Percentiles rank a stretch among this genome's conserved stretches.
phyloP scores from a whole-genome alignment of 1,140 invertebrate species.

The Nasonia vitripennis region DNA sequence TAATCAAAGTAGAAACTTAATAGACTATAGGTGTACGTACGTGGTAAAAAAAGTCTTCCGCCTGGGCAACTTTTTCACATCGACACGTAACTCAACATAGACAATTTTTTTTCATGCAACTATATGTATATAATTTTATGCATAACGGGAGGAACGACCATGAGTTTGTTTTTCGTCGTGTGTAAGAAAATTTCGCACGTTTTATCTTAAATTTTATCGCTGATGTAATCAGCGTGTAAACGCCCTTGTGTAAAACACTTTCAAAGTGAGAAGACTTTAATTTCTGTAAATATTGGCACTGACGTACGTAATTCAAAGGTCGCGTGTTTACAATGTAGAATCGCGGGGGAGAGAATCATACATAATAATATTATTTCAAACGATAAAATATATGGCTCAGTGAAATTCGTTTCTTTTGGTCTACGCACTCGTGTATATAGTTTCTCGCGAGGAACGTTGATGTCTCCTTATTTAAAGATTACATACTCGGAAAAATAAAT shows the following conservation, averaged over 20 bases:
- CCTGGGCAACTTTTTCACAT: constrained; percentile 12
- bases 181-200: not conserved
- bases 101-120: constrained; percentile 18
- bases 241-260: constrained; percentile 11
- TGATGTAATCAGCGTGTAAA: not conserved
- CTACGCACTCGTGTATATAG: not conserved
- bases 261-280: constrained; percentile 26
- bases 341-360: not conserved
- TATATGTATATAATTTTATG: not conserved
- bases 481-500: not conserved
- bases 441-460: not conserved
- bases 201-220: not conserved
- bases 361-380: not conserved
- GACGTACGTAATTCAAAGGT: not conserved
- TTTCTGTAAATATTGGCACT: constrained; percentile 18
- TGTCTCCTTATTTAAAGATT: not conserved
- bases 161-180: not conserved
- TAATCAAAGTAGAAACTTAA: constrained; percentile 2
- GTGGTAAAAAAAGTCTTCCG: not conserved
- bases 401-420: not conserved
- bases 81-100: not conserved
- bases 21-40: not conserved
- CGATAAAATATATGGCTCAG: not conserved
- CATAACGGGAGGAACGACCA: not conserved
- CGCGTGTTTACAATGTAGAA: not conserved